phyloP scores from a whole-genome alignment of 2,113 vertebrate species.

The Pelmatolapia mariae region DNA sequence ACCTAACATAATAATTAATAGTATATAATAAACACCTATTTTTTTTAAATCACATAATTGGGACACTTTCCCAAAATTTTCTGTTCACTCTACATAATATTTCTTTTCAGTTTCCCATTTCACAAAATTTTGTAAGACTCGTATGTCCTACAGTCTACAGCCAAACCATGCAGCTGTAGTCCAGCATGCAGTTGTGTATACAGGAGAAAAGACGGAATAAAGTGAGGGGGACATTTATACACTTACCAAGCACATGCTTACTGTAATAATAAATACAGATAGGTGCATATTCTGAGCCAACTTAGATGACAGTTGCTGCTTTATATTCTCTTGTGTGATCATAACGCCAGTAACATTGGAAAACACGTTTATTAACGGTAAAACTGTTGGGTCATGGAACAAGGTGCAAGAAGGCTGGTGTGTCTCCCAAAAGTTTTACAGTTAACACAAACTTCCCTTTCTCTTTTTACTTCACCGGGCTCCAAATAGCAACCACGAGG shows the following conservation, averaged over 20 bases:
- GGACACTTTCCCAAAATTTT: background rate
- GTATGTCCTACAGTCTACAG: background rate
- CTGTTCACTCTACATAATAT: background rate
- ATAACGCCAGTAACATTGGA: slow-evolving; percentile 96
- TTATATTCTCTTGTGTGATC: slow-evolving; percentile 80
- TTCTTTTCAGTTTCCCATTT: background rate
- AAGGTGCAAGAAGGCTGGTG: background rate
- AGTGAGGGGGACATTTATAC: slow-evolving; percentile 25
- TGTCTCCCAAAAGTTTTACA: slow-evolving; percentile 63
- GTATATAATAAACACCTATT: background rate
- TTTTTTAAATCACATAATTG: background rate
- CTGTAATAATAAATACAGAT: slow-evolving; percentile 75
- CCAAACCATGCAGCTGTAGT: slow-evolving; percentile 37
- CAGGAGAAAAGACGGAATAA: slow-evolving; percentile 25
- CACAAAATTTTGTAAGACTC: background rate
- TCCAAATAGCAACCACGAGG: slow-evolving; percentile 75
- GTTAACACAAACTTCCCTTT: slow-evolving; percentile 61
- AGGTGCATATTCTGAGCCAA: slow-evolving; percentile 99
- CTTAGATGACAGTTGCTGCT: slow-evolving; percentile 99
- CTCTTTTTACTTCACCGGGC: slow-evolving; percentile 73
- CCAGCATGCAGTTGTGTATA: slow-evolving; percentile 34
- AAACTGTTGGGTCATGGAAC: slow-evolving; percentile 51
- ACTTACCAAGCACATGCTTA: slow-evolving; percentile 89
- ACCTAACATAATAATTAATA: background rate
- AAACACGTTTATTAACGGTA: slow-evolving; percentile 67